Evolutionary conservation across 2,113 vertebrate genomes (phyloP).

Genomic region (Isurus oxyrinchus): DNA sequence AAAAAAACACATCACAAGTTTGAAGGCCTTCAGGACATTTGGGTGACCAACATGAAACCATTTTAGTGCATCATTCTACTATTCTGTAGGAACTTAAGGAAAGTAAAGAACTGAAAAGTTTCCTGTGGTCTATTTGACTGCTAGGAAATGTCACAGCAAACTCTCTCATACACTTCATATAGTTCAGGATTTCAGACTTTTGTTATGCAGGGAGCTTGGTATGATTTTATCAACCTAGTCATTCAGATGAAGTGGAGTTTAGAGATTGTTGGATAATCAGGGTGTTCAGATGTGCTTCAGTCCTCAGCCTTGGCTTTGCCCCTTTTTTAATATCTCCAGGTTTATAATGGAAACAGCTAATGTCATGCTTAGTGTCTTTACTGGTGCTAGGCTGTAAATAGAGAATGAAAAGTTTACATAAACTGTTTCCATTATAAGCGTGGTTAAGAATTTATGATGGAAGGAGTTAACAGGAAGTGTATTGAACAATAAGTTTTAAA

Average conservation of each 20-base stretch:
- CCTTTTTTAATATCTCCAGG: not conserved
- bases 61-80: not conserved
- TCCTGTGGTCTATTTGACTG: not conserved
- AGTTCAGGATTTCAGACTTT: not conserved
- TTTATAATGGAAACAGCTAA: not conserved
- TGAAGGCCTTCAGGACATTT: not conserved
- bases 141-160: not conserved
- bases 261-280: not conserved
- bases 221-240: not conserved
- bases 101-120: not conserved
- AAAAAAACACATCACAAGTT: not conserved
- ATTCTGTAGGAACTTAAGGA: not conserved
- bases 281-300: not conserved
- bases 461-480: not conserved
- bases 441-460: not conserved
- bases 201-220: not conserved
- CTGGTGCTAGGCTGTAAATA: not conserved
- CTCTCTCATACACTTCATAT: not conserved
- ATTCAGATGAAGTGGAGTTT: not conserved
- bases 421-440: not conserved
- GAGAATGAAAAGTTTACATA: not conserved
- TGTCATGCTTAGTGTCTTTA: not conserved
- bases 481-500: not conserved
- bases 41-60: not conserved
- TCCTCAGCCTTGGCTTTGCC: not conserved